phyloP scores from a whole-genome alignment of 2,113 vertebrate genomes.

The Thomomys bottae region DNA sequence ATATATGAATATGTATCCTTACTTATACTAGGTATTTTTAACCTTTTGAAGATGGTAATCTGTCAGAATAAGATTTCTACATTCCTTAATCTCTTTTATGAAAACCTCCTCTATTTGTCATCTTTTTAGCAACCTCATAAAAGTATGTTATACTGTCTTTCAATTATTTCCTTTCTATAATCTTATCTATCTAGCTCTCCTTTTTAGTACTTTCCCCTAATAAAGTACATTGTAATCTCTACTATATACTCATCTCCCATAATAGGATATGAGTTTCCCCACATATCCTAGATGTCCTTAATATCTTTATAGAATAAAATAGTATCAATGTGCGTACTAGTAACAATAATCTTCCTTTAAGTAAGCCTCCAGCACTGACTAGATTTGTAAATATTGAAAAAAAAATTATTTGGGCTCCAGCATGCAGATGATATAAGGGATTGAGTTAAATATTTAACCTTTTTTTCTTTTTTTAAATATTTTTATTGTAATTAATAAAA shows the following conservation, averaged over 20 bases:
- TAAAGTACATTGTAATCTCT: not conserved
- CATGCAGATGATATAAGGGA: not conserved
- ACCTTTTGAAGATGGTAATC: not conserved
- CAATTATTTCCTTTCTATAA: not conserved
- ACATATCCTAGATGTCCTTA: not conserved
- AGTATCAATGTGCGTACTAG: not conserved
- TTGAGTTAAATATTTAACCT: not conserved
- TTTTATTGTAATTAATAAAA: no score
- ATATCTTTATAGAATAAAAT: not conserved
- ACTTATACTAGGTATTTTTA: constrained; percentile 6
- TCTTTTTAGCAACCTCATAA: not conserved
- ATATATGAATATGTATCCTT: not conserved
- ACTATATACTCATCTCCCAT: not conserved
- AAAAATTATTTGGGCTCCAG: constrained; percentile 10
- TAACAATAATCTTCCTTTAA: not conserved
- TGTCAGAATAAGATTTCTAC: not conserved
- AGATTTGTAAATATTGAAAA: constrained; percentile 7
- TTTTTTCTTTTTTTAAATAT: no score
- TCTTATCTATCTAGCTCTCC: not conserved
- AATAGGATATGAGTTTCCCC: not conserved
- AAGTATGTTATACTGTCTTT: not conserved
- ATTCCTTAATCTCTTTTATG: not conserved
- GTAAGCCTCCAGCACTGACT: not conserved
- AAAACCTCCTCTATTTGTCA: not conserved
- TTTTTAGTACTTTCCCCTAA: not conserved